These are phyloP conservation scores for Xanthia icteritia DNA, from an alignment of 2,888 invertebrate genomes.

Conservation along the genomic window DNA sequence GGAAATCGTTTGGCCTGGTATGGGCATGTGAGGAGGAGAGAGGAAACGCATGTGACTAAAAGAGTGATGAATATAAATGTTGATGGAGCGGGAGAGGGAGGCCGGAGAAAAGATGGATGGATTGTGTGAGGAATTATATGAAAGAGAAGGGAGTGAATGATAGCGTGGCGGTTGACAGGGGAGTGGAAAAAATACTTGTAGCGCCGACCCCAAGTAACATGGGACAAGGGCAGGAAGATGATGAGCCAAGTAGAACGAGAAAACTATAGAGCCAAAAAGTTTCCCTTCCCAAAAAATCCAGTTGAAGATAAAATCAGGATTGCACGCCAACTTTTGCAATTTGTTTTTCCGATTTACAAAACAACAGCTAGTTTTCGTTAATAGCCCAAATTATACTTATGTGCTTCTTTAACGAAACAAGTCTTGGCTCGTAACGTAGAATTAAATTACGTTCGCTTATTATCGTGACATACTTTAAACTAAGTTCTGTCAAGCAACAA, in stretches of 20 bases:
- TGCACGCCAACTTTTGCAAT: conserved; percentile 21
- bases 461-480: conserved; percentile 24
- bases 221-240: no score
- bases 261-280: neutral
- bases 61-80: no score
- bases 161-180: no score
- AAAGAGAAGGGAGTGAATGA: no score
- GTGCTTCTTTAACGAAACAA: conserved; percentile 2
- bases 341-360: conserved; percentile 12
- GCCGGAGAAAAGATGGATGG: no score
- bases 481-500: conserved; percentile 34
- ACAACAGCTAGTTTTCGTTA: conserved; percentile 13
- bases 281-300: neutral
- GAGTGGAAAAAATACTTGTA: no score
- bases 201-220: no score
- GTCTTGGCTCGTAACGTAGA: conserved; percentile 11
- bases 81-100: no score
- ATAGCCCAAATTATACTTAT: conserved; percentile 25
- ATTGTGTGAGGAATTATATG: no score
- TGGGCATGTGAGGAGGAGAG: no score
- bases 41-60: no score
- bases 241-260: neutral
- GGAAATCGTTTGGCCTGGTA: no score
- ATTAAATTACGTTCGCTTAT: conserved; percentile 32
- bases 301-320: conserved; percentile 13